A percentile compares a stretch with the other conserved stretches of the same genome.
phyloP scores from a whole-genome alignment of 1,140 invertebrate species.

The Venturia canescens region DNA sequence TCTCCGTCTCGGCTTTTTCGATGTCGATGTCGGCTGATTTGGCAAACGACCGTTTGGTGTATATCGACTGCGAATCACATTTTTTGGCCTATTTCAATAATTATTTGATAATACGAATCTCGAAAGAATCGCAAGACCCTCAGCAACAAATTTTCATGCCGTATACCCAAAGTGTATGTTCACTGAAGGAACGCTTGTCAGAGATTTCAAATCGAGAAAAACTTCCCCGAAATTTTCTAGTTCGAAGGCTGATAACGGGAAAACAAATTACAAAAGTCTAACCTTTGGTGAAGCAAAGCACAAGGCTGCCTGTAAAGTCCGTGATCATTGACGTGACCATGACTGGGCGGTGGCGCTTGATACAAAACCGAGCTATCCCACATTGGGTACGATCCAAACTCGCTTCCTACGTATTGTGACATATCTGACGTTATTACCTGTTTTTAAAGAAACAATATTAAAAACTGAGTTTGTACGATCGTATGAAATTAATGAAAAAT shows the following conservation, averaged over 20 bases:
- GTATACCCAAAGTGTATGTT: too few relatives aligned
- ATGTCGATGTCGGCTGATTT: conserved; percentile 71
- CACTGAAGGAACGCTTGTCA: too few relatives aligned
- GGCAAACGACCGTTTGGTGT: conserved; percentile 70
- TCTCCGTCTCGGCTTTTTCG: conserved; percentile 89
- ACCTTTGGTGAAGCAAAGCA: conserved; percentile 75
- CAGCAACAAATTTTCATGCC: not conserved
- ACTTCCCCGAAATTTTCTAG: too few relatives aligned
- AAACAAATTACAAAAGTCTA: too few relatives aligned
- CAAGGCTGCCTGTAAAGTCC: conserved; percentile 74
- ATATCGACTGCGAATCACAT: conserved; percentile 47
- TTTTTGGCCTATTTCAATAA: conserved; percentile 4
- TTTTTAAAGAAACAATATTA: conserved; percentile 22
- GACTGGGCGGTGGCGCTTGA: conserved; percentile 70
- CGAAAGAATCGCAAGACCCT: not conserved
- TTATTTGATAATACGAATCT: too few relatives aligned
- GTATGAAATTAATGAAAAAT: too few relatives aligned
- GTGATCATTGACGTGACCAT: conserved; percentile 73
- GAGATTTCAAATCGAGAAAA: too few relatives aligned
- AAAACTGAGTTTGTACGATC: too few relatives aligned
- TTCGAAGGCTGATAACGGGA: too few relatives aligned
- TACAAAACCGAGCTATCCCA: conserved; percentile 75
- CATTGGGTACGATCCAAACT: conserved; percentile 72
- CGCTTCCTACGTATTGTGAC: conserved; percentile 73
- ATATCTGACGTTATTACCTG: conserved; percentile 73